Conservation (phyloP, 2,888 invertebrate species). For the Philereme transversata region DNA sequence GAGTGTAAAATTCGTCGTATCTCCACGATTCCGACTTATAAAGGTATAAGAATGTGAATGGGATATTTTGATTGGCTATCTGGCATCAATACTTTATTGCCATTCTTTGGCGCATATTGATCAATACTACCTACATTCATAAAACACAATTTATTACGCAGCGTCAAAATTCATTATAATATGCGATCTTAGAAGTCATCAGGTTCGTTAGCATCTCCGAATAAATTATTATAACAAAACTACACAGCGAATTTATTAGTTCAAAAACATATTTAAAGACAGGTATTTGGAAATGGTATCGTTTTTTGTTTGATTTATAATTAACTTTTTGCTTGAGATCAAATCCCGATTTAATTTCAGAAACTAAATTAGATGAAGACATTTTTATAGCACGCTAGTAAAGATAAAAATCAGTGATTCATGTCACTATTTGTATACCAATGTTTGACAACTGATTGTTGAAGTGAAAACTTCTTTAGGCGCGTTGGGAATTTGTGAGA, state of each 20-base stretch:
- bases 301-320: conserved; percentile 9
- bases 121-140: conserved; percentile 4
- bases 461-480: too few species aligned
- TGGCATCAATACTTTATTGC: conserved; percentile 13
- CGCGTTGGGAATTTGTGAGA: too few species aligned
- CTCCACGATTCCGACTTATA: neutral
- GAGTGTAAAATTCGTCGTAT: too few species aligned
- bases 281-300: neutral
- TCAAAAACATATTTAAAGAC: conserved; percentile 5
- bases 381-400: conserved; percentile 15
- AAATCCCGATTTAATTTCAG: conserved; percentile 5
- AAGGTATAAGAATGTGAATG: conserved; percentile 10
- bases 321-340: conserved; percentile 10
- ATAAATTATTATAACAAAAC: conserved; percentile 28
- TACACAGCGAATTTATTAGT: conserved; percentile 21
- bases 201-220: conserved; percentile 18
- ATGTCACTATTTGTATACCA: conserved; percentile 2
- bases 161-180: neutral
- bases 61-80: conserved; percentile 13
- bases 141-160: conserved; percentile 6
- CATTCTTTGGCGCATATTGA: conserved; percentile 3
- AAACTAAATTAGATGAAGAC: conserved; percentile 11
- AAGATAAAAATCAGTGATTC: conserved; percentile 15
- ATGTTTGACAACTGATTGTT: neutral
- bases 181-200: conserved; percentile 3